phyloP scores from a whole-genome alignment of 2,113 vertebrate species.

The Dipodomys ordii region DNA sequence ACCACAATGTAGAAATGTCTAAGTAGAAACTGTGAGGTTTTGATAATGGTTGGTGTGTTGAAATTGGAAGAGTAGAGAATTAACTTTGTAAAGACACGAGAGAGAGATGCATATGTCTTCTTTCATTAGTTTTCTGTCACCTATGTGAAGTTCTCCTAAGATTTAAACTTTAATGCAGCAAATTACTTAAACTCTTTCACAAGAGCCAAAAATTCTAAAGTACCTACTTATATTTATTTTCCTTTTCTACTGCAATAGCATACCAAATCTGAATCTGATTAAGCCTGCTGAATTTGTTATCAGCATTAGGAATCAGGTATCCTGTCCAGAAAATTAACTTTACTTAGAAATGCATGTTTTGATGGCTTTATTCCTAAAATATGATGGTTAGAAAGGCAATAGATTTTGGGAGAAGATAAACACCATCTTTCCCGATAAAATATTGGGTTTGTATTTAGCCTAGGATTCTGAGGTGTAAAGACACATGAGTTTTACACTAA shows the following conservation, averaged over 20 bases:
- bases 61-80: background rate
- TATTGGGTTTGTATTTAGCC: background rate
- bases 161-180: constrained; percentile 67
- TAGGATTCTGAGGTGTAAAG: constrained; percentile 36
- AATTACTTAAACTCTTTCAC: constrained; percentile 72
- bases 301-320: constrained; percentile 69
- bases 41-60: background rate
- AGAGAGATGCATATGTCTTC: constrained; percentile 46
- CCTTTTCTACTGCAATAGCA: constrained; percentile 70
- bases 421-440: background rate
- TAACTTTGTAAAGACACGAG: constrained; percentile 12
- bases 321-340: constrained; percentile 76
- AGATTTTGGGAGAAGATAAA: too few relatives aligned
- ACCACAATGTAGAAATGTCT: background rate
- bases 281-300: constrained; percentile 68
- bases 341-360: constrained; percentile 62
- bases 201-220: constrained; percentile 71
- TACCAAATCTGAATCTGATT: constrained; percentile 78
- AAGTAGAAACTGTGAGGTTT: background rate
- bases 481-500: background rate
- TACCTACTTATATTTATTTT: constrained; percentile 74
- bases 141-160: constrained; percentile 52
- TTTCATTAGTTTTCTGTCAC: constrained; percentile 52
- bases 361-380: constrained; percentile 57
- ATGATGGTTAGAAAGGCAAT: constrained; percentile 46